Conservation (phyloP, 64 coral and sea anemone species). For the Trachythela sp. region DNA sequence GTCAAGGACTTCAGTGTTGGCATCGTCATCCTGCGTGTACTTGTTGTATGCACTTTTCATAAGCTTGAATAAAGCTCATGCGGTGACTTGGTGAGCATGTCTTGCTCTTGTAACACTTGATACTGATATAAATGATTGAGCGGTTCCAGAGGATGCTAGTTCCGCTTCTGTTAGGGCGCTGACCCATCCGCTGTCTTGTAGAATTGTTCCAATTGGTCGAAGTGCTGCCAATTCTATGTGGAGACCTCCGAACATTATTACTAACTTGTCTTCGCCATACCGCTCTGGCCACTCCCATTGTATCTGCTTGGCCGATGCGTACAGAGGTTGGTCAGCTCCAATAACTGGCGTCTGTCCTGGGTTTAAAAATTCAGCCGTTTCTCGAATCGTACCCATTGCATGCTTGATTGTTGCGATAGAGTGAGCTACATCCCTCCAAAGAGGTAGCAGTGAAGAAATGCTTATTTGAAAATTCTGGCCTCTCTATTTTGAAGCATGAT, state of each 20-base stretch:
- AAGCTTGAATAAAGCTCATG: neutral
- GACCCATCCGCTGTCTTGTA: constrained; percentile 56
- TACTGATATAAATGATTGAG: constrained; percentile 36
- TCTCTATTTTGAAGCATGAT: neutral
- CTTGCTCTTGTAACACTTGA: constrained; percentile 49
- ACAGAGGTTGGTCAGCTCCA: constrained; percentile 50
- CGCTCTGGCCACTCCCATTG: constrained; percentile 42
- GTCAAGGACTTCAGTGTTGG: neutral
- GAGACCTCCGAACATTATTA: constrained; percentile 49
- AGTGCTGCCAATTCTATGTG: constrained; percentile 48
- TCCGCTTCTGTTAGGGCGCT: constrained; percentile 42
- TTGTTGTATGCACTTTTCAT: constrained; percentile 28
- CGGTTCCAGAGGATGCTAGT: constrained; percentile 50
- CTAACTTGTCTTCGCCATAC: constrained; percentile 50
- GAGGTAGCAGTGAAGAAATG: neutral
- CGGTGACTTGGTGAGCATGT: constrained; percentile 49
- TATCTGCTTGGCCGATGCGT: constrained; percentile 53
- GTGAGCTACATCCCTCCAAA: constrained; percentile 9
- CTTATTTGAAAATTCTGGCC: neutral
- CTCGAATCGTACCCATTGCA: constrained; percentile 29
- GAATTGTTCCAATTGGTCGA: constrained; percentile 37
- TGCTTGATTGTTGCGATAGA: constrained; percentile 51
- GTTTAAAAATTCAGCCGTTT: constrained; percentile 33
- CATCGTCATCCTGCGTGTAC: neutral
- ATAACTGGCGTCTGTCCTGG: constrained; percentile 42